phyloP scores from a whole-genome alignment of 2,113 vertebrate genomes.

The Leuciscus idus region DNA sequence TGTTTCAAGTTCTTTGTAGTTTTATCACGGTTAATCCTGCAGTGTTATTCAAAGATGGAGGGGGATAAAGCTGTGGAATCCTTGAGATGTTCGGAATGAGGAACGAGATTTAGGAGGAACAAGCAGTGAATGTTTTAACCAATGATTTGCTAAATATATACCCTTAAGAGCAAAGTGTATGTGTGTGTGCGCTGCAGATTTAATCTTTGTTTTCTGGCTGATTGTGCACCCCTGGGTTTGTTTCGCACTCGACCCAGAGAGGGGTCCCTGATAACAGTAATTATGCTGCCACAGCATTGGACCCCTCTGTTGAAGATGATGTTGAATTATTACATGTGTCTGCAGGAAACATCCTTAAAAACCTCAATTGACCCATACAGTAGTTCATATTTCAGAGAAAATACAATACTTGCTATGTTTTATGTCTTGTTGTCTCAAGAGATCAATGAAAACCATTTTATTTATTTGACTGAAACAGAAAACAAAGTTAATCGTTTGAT shows the following conservation, averaged over 20 bases:
- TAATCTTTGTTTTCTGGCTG: slow-evolving; percentile 2
- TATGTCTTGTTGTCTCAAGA: not conserved
- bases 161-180: not conserved
- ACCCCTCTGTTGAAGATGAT: slow-evolving; percentile 6
- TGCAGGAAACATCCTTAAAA: slow-evolving; percentile 1
- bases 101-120: not conserved
- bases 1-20: slow-evolving; percentile 36
- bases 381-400: not conserved
- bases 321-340: not conserved
- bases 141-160: not conserved
- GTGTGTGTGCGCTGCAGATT: not conserved
- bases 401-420: not conserved
- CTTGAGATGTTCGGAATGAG: not conserved
- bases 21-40: slow-evolving; percentile 30
- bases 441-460: not conserved
- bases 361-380: not conserved
- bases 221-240: slow-evolving; percentile 22
- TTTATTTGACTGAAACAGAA: not conserved
- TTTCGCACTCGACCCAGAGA: not conserved
- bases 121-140: slow-evolving; percentile 10
- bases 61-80: slow-evolving; percentile 22
- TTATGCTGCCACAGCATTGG: slow-evolving; percentile 4
- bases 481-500: not conserved
- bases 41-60: slow-evolving; percentile 30
- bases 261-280: slow-evolving; percentile 13